Evolutionary conservation across 2,113 vertebrate genomes (phyloP), one percentile per base, ranked within the genome.

Genomic region (Rallus limicola): DNA sequence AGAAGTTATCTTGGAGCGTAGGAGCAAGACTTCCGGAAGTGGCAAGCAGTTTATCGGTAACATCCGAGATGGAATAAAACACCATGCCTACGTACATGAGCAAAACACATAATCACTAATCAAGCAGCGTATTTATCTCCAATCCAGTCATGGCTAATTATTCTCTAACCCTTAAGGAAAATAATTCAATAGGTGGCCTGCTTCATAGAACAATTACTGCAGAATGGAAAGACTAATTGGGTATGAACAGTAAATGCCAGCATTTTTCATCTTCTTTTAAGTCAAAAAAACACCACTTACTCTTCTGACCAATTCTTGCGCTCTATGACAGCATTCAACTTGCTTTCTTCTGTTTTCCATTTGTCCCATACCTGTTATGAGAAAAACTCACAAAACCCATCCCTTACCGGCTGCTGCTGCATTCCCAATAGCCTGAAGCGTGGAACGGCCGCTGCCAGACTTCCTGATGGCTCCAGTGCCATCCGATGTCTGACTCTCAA

Each of bases 31-130:
- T 98, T 95, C 97, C 97, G 3, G 98, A 97, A 75, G 98, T 98
- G 97, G 98, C 98, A 76, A 99, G 98, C 52, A 99, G 98, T 76
- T 98, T 98, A 90, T 99, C 99, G 4, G 99, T 99, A 77, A 99
- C 99, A 92, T 99, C 99, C 7, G 99, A 99, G 95, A 99, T 99
- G 75, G 99, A 99, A 97, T 99, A 99, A 97, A 99, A 99, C 24
- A 99, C 99, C 97, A 99, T 99, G 50, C 99, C 99, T 99, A 93
- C 40, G 88, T 0, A 4, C 44, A 7, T 34, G 56, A 94, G 59
- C 34, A 94, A 89, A 95, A 76, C n/a, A 96, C 48, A 90, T 2
- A 92, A 53, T 62, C 42, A 31, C 15, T 82, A 60, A 69, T 50
- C 68, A 93, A 59, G 82, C 17, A 71, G 28, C 15, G 26, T 34